These are phyloP conservation scores for Archips crataeganus DNA, from an alignment of 2,888 invertebrate genomes.

Conservation along the genomic window DNA sequence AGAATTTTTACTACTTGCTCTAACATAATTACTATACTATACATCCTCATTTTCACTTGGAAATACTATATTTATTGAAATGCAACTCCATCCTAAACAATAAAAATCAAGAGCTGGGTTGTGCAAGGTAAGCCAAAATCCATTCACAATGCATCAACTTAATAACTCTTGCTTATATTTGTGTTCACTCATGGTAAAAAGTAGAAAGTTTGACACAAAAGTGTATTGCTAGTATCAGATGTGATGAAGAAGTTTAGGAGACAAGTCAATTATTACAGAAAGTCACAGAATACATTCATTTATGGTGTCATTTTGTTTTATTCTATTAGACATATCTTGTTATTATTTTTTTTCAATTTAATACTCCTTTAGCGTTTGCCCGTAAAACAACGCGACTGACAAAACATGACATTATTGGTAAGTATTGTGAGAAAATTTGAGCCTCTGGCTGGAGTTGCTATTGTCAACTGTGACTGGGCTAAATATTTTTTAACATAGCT, in stretches of 20 bases:
- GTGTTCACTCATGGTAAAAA: not conserved
- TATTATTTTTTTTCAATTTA: too few species aligned
- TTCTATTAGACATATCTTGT: not conserved
- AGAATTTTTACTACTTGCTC: conserved; percentile 67
- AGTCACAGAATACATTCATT: not conserved
- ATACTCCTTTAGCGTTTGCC: not conserved
- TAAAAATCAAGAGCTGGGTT: conserved; percentile 23
- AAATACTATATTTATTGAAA: conserved; percentile 49
- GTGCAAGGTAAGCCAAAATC: conserved; percentile 13
- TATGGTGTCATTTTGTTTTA: not conserved
- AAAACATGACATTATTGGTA: not conserved
- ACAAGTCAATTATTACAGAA: not conserved
- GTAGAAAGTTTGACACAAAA: conserved; percentile 5
- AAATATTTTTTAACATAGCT: not conserved
- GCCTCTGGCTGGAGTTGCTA: not conserved
- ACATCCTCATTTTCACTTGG: conserved; percentile 52
- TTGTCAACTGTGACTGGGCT: not conserved
- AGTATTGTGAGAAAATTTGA: not conserved
- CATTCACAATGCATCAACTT: conserved; percentile 12
- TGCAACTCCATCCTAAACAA: conserved; percentile 21
- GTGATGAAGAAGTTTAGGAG: conserved; percentile 24
- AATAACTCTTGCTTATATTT: not conserved
- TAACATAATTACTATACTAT: conserved; percentile 58
- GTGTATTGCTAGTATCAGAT: conserved; percentile 30
- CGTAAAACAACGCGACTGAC: not conserved